Evolutionary conservation across 2,113 vertebrate genomes (phyloP), one percentile per base, ranked within the genome.

Genomic region (Alces alces): DNA sequence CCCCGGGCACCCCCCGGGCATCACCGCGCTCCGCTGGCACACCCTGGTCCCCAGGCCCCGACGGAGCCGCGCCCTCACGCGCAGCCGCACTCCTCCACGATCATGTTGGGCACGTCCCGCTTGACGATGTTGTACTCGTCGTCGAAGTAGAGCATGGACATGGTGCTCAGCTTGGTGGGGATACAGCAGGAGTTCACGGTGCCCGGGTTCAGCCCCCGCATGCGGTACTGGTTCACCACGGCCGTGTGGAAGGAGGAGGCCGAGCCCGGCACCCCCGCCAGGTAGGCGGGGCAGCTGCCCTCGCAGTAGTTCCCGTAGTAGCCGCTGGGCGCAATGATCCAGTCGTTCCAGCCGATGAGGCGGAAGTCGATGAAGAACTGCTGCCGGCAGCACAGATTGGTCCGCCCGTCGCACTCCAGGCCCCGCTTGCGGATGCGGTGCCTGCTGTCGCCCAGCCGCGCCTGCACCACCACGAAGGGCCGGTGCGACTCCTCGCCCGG

Each of bases 121-220:
- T 99, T 99, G 96, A 99, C 99, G 47, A 99, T 99, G 99, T 99
- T 99, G 99, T 99, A 99, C 98, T 99, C 99, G 45, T 99, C 99
- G 27, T 99, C 99, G n/a, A 99, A 99, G 99, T 99, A 99, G 95
- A 99, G 99, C 99, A 99, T 99, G 98, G 99, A 99, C 99, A 99
- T 99, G 96, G 99, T 99, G 98, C 99, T 99, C 98, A 99, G 99
- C 98, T 99, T 99, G 98, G 99, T 99, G 97, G 99, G 99, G 98
- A 99, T 99, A 98, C 99, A 99, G 98, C 99, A 99, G 98, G 99
- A 99, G 99, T 99, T 99, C 97, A 99, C 99, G 0, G 99, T 99
- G 97, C 99, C 99, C 0, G 99, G 99, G 98, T 99, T 99, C 98
- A 99, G 99, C 93, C 99, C 99, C 97, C 99, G 99, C 99, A 99